Evolutionary conservation across 2,797 vertebrate species (phyloP), one percentile per base, ranked within the genome.

Genomic region (Galagoides demidoff): DNA sequence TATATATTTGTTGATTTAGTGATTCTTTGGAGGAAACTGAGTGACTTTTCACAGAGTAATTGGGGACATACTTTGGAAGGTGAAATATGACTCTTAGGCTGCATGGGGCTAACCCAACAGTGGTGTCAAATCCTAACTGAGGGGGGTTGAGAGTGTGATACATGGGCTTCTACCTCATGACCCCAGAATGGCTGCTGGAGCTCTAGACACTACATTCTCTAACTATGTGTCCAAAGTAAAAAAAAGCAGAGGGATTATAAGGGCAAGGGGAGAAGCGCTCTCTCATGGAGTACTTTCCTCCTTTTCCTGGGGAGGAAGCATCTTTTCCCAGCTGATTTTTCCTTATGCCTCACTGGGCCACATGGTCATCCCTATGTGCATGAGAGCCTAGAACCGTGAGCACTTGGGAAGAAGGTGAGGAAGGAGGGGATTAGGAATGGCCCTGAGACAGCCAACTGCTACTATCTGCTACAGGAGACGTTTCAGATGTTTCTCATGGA

Each of bases 301-400:
- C 79, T 82, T 88, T 78, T 81, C 17, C 70, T 27, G 29, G 9
- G 22, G 12, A 76, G 13, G 29, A 16, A 88, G 61, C 27, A 13
- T 74, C 55, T 95, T 89, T 88, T 34, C 66, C 87, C 49, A 19
- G 57, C 9, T 92, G n/a, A 88, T 59, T 93, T 94, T 83, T 83
- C 57, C 49, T 88, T 92, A 29, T 17, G 8, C 79, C 16, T 78
- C 77, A 37, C 1, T 63, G 64, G 25, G 55, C 61, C 19, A 31
- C 31, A 19, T 55, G 43, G 43, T 83, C n/a, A 73, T 66, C 37
- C n/a, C 59, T 37, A 34, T 64, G 13, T 57, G 20, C 37, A 79
- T 25, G 12, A 12, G 23, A 89, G 29, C 10, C 37, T 84, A 27
- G 8, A 39, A 73, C 5, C 55, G 63, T 71, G 14, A 82, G 12